phyloP scores from a whole-genome alignment of 2,888 invertebrate genomes.

The Ectobius pallidus region DNA sequence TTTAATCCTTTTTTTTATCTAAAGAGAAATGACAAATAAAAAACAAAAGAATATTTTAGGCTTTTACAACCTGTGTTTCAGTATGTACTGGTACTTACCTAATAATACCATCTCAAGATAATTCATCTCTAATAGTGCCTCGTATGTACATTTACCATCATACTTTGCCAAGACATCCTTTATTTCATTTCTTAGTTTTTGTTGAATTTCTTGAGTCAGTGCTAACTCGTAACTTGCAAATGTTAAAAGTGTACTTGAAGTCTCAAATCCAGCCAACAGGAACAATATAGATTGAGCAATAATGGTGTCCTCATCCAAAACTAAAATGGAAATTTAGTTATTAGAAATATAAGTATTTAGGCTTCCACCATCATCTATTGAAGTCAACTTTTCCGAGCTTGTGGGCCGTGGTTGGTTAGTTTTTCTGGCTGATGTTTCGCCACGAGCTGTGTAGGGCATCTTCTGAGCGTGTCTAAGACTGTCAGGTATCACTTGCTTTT shows the following conservation, averaged over 20 bases:
- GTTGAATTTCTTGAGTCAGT: constrained; percentile 57
- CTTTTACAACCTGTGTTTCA: too few relatives aligned
- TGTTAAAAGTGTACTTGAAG: constrained; percentile 63
- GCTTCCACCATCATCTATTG: too few relatives aligned
- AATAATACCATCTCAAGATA: constrained; percentile 51
- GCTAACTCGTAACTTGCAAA: constrained; percentile 63
- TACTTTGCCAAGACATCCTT: constrained; percentile 54
- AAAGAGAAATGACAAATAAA: too few relatives aligned
- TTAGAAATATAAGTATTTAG: too few relatives aligned
- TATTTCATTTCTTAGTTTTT: constrained; percentile 57
- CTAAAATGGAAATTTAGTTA: constrained; percentile 51
- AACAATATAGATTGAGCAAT: constrained; percentile 65
- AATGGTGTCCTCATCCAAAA: constrained; percentile 60
- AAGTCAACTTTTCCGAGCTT: too few relatives aligned
- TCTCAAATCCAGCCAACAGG: constrained; percentile 66
- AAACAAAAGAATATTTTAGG: too few relatives aligned
- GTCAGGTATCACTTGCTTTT: too few relatives aligned
- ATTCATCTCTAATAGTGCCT: constrained; percentile 50
- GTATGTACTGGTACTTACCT: constrained; percentile 43
- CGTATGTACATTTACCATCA: constrained; percentile 48
- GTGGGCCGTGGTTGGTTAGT: too few relatives aligned
- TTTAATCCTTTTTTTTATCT: too few relatives aligned
- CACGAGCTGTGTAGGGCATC: too few relatives aligned
- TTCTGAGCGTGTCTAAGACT: too few relatives aligned
- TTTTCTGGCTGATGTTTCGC: too few relatives aligned